Evolutionary conservation across 2,113 vertebrate genomes (phyloP).

Genomic region (Chitala chitala): DNA sequence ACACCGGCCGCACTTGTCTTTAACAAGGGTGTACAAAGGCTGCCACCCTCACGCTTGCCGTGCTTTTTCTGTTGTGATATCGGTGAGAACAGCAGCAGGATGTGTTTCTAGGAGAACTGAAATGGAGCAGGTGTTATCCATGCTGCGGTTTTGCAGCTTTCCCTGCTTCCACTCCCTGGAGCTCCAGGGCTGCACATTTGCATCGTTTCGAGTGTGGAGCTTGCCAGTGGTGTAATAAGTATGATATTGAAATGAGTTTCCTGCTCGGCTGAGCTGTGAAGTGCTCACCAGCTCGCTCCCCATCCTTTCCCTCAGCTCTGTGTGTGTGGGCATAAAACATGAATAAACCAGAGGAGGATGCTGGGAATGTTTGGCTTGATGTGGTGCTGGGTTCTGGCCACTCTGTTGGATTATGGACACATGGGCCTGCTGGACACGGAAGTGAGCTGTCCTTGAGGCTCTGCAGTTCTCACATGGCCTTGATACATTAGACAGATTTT

Average conservation of each 20-base stretch:
- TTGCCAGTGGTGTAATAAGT: conserved; percentile 21
- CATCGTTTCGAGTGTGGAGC: conserved; percentile 31
- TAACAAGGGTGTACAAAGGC: not conserved
- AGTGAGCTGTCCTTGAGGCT: too few relatives aligned
- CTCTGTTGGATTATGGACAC: too few relatives aligned
- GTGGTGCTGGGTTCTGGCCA: not conserved
- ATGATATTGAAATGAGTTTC: conserved; percentile 23
- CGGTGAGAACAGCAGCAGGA: not conserved
- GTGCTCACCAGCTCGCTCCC: not conserved
- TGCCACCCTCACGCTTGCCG: too few relatives aligned
- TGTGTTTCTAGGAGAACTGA: not conserved
- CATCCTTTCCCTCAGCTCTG: not conserved
- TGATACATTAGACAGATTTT: too few relatives aligned
- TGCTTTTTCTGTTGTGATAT: conserved; percentile 2
- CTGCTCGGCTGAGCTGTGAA: conserved; percentile 2
- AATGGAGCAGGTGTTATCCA: not conserved
- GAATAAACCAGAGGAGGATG: not conserved
- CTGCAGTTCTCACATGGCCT: too few relatives aligned
- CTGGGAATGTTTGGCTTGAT: not conserved
- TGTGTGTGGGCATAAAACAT: not conserved
- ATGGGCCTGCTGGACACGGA: too few relatives aligned
- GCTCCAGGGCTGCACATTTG: conserved; percentile 26
- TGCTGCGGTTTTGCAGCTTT: not conserved
- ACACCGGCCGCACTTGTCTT: not conserved
- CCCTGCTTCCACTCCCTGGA: conserved; percentile 22